Conservation (phyloP, 2,888 invertebrate species). For the Meloe dianella region DNA sequence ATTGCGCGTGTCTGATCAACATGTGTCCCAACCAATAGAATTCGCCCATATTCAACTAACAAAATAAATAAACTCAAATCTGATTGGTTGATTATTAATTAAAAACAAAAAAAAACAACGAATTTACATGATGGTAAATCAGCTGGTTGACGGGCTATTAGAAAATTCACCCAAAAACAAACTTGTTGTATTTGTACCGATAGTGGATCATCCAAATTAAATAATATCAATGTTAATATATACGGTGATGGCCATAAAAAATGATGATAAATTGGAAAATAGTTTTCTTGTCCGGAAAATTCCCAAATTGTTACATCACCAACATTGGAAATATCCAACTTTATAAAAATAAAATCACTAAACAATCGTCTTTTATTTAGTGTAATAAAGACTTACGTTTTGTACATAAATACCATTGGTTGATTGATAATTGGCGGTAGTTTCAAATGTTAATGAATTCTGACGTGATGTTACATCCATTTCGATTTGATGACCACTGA, state of each 20-base stretch:
- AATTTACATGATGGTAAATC: slow-evolving; percentile 59
- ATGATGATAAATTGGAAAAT: slow-evolving; percentile 73
- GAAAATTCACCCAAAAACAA: slow-evolving; percentile 77
- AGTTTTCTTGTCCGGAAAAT: slow-evolving; percentile 78
- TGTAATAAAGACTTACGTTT: slow-evolving; percentile 61
- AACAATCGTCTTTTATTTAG: slow-evolving; percentile 9
- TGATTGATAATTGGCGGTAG: slow-evolving; percentile 63
- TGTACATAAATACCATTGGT: slow-evolving; percentile 71
- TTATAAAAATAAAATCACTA: slow-evolving; percentile 23
- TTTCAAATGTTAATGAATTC: slow-evolving; percentile 66
- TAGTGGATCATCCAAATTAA: slow-evolving; percentile 71
- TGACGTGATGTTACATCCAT: slow-evolving; percentile 67
- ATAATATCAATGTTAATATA: slow-evolving; percentile 64
- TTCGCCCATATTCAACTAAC: slow-evolving; percentile 67
- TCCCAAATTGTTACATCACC: slow-evolving; percentile 76
- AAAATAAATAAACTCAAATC: slow-evolving; percentile 29
- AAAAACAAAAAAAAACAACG: too few relatives aligned
- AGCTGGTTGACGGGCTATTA: slow-evolving; percentile 65
- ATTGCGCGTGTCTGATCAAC: slow-evolving; percentile 64
- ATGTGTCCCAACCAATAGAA: slow-evolving; percentile 71
- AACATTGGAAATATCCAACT: slow-evolving; percentile 63
- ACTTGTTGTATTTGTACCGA: slow-evolving; percentile 71
- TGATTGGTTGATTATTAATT: neutral
- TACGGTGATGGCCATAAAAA: slow-evolving; percentile 66
- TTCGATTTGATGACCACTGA: slow-evolving; percentile 62